These are phyloP conservation scores for Camponotus fellah DNA, from an alignment of 2,888 invertebrate genomes.

Conservation along the genomic window DNA sequence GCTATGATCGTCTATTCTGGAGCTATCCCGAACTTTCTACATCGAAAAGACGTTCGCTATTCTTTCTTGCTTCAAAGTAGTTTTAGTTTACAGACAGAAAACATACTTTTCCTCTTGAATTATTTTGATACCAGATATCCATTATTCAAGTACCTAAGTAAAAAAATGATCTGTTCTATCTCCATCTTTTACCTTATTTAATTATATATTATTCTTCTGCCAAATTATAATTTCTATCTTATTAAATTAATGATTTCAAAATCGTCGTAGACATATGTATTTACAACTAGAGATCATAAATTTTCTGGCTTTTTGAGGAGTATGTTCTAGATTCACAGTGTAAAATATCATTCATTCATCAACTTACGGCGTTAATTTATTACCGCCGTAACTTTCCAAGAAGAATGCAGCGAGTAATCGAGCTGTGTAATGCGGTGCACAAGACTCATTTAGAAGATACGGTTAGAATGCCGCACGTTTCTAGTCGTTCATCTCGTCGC, in stretches of 20 bases:
- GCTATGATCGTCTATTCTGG: conserved; percentile 24
- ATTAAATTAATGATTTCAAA: background rate
- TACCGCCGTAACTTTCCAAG: conserved; percentile 15
- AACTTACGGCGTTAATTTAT: conserved; percentile 38
- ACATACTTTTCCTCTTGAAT: background rate
- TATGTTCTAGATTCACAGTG: background rate
- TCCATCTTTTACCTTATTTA: background rate
- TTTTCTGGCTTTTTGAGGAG: background rate
- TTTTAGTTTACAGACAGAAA: background rate
- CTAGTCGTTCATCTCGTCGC: conserved; percentile 40
- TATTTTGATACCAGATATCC: conserved; percentile 11
- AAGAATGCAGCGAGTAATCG: conserved; percentile 49
- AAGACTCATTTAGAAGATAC: conserved; percentile 52
- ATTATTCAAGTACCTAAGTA: background rate
- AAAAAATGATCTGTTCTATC: background rate
- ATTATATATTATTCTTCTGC: background rate
- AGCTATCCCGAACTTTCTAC: conserved; percentile 23
- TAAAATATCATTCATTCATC: conserved; percentile 39
- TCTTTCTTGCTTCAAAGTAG: conserved; percentile 21
- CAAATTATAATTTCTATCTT: background rate
- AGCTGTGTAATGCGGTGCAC: conserved; percentile 30
- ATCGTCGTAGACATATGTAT: background rate
- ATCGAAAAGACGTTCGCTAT: conserved; percentile 8
- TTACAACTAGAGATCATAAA: background rate
- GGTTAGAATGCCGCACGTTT: conserved; percentile 34